phyloP scores from a whole-genome alignment of 2,113 vertebrate species.

The Seriola dumerili region DNA sequence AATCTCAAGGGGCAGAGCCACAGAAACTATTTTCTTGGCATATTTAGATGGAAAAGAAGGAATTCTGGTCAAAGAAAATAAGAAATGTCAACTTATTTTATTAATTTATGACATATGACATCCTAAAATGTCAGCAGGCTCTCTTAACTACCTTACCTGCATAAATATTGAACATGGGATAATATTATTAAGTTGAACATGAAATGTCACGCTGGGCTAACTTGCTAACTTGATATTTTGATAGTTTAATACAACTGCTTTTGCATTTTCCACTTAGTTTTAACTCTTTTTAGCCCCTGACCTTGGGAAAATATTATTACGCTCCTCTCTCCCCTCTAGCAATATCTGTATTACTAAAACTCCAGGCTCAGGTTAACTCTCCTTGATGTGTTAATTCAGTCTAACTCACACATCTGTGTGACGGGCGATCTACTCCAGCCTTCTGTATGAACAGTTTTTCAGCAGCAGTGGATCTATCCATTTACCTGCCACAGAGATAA shows the following conservation, averaged over 20 bases:
- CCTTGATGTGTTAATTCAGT: neutral
- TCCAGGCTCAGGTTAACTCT: neutral
- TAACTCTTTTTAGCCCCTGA: neutral
- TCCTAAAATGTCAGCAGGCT: constrained; percentile 20
- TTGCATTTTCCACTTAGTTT: neutral
- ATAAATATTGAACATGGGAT: constrained; percentile 2
- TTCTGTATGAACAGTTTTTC: constrained; percentile 19
- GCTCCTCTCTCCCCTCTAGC: neutral
- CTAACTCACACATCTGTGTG: constrained; percentile 12
- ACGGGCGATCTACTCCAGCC: neutral
- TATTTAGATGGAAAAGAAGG: neutral
- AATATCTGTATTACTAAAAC: neutral
- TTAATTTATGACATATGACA: neutral
- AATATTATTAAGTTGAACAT: constrained; percentile 16
- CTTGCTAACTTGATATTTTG: neutral
- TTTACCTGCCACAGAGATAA: constrained; percentile 47
- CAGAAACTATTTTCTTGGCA: neutral
- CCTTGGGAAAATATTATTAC: neutral
- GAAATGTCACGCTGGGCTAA: constrained; percentile 3
- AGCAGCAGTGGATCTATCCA: constrained; percentile 8
- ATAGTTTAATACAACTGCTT: neutral
- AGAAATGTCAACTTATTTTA: constrained; percentile 15
- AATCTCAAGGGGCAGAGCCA: neutral
- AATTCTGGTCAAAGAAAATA: neutral
- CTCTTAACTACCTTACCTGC: neutral